These are phyloP conservation scores for Takifugu rubripes DNA, from an alignment of 2,797 vertebrate genomes.

Conservation along the genomic window DNA sequence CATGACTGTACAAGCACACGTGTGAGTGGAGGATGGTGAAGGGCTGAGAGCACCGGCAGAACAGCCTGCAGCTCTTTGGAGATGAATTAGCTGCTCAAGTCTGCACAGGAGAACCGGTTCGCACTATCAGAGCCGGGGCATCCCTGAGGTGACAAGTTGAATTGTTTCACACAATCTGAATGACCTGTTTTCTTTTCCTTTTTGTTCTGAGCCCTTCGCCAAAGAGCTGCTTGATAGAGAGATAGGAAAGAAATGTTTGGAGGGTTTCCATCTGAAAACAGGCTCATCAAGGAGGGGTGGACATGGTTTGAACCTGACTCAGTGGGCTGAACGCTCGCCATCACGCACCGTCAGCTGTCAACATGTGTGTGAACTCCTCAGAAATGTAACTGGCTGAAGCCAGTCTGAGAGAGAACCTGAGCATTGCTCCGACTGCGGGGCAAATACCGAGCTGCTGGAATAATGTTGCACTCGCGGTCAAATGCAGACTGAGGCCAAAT, in stretches of 20 bases:
- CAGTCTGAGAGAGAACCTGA: background rate
- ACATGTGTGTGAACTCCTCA: background rate
- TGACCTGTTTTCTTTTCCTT: constrained; percentile 38
- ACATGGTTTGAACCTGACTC: too few species aligned
- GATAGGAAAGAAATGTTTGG: too few species aligned
- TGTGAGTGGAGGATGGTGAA: constrained; percentile 29
- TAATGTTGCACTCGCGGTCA: background rate
- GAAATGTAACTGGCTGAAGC: background rate
- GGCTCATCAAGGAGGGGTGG: too few species aligned
- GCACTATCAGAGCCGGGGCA: constrained; percentile 30
- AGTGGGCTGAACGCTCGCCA: too few species aligned
- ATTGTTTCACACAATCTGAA: constrained; percentile 57
- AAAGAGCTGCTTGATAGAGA: too few species aligned
- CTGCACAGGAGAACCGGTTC: constrained; percentile 50
- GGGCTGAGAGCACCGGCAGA: constrained; percentile 57
- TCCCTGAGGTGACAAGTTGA: constrained; percentile 55
- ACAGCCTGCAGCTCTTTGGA: constrained; percentile 44
- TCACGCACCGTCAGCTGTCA: background rate
- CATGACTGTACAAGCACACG: constrained; percentile 3
- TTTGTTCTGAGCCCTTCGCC: background rate
- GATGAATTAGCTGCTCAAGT: constrained; percentile 54
- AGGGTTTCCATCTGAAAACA: too few species aligned
- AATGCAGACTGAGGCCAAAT: constrained; percentile 16
- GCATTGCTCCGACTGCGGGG: constrained; percentile 5
- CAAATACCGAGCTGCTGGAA: background rate